Evolutionary conservation across 2,797 vertebrate genomes (phyloP).

Genomic region (Aphelocoma californica): DNA sequence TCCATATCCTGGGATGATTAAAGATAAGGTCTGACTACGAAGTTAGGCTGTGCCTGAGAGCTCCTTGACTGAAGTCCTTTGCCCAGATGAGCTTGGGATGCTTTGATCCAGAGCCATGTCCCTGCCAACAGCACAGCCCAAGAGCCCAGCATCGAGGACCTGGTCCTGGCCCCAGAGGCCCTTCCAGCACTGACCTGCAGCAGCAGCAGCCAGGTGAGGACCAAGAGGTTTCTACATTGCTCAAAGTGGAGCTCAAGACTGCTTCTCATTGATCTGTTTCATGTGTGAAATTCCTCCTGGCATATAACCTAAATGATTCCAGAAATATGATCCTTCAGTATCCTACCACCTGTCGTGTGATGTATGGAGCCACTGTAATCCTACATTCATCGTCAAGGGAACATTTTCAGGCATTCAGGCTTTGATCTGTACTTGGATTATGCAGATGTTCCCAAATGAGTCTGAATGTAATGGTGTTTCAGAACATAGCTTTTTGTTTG

Average conservation of each 20-base stretch:
- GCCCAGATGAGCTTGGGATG: neutral
- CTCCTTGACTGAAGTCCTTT: neutral
- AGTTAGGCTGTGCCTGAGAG: neutral
- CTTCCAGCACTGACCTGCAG: neutral
- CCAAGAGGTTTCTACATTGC: rapidly evolving
- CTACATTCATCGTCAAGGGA: neutral
- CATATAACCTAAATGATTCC: neutral
- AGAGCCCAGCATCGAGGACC: neutral
- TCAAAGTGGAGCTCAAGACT: neutral
- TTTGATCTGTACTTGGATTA: constrained; percentile 11
- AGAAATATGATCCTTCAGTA: neutral
- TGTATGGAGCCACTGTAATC: neutral
- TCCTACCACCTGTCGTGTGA: neutral
- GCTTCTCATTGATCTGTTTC: neutral
- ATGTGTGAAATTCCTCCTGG: constrained; percentile 8
- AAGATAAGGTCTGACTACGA: neutral
- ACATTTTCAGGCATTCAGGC: constrained; percentile 1
- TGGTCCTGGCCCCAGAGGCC: rapidly evolving
- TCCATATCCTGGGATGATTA: neutral
- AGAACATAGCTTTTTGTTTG: neutral
- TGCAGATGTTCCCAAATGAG: neutral
- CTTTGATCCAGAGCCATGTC: neutral
- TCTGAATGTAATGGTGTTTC: neutral
- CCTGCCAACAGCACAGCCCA: rapidly evolving
- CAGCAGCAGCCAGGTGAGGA: neutral